Percentiles rank a stretch among this genome's conserved stretches.
phyloP scores from a whole-genome alignment of 2,888 invertebrate genomes.

The Xestobium rufovillosum region DNA sequence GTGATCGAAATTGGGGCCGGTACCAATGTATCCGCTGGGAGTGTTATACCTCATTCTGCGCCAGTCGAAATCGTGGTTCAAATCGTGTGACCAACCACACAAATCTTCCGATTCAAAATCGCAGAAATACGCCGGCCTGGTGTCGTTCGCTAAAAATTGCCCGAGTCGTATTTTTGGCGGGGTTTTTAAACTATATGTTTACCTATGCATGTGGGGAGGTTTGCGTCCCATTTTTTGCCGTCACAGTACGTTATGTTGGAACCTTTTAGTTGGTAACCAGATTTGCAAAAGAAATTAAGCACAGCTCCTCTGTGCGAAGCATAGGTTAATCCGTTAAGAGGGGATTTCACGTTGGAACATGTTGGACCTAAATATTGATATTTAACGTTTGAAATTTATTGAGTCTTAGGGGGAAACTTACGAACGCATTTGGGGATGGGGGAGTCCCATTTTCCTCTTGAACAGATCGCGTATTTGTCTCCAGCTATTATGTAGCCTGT shows the following conservation, averaged over 20 bases:
- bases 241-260: constrained; percentile 61
- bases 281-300: constrained; percentile 58
- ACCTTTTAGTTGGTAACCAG: constrained; percentile 55
- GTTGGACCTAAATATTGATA: constrained; percentile 50
- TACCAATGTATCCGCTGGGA: constrained; percentile 56
- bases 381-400: too few species aligned
- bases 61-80: constrained; percentile 69
- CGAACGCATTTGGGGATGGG: constrained; percentile 64
- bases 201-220: constrained; percentile 60
- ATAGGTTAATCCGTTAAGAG: constrained; percentile 50
- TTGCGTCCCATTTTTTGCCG: constrained; percentile 62
- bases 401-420: constrained; percentile 46
- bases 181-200: constrained; percentile 22
- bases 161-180: too few species aligned
- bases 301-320: constrained; percentile 49
- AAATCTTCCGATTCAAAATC: constrained; percentile 60
- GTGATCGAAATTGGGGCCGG: constrained; percentile 72
- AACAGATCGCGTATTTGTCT: constrained; percentile 62
- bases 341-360: constrained; percentile 44
- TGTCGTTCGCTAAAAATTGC: constrained; percentile 34
- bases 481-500: constrained; percentile 58
- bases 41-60: constrained; percentile 54
- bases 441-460: constrained; percentile 64
- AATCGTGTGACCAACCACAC: constrained; percentile 74
- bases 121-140: constrained; percentile 47